phyloP scores from a whole-genome alignment of 2,113 vertebrate genomes.

The Spilogale gracilis region DNA sequence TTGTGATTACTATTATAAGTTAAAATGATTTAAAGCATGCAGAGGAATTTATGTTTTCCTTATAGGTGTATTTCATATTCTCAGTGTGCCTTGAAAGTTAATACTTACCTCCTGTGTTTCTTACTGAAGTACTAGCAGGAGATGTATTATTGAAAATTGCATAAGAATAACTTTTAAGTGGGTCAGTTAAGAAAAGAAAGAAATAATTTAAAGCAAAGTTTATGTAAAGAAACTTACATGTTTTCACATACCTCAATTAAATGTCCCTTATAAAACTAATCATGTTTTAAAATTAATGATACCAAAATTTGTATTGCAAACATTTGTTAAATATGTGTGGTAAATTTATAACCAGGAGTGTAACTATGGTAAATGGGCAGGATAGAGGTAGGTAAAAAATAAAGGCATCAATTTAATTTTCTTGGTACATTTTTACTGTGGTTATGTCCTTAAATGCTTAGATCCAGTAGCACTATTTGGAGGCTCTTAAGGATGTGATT shows the following conservation, averaged over 20 bases:
- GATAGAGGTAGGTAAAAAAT: not conserved
- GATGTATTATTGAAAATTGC: not conserved
- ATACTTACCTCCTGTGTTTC: not conserved
- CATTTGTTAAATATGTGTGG: not conserved
- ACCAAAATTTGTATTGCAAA: not conserved
- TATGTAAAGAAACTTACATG: not conserved
- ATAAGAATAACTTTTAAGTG: not conserved
- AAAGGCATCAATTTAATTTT: not conserved
- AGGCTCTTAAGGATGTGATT: not conserved
- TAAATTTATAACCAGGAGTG: not conserved
- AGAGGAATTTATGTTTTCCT: conserved; percentile 45
- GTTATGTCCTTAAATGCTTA: not conserved
- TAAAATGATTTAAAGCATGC: conserved; percentile 45
- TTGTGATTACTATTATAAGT: conserved; percentile 63
- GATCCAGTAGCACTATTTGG: not conserved
- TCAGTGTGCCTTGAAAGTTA: not conserved
- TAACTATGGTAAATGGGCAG: not conserved
- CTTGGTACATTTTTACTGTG: not conserved
- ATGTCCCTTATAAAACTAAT: not conserved
- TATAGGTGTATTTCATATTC: conserved; percentile 30
- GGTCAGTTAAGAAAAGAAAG: not conserved
- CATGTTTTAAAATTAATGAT: not conserved
- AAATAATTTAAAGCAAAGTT: not conserved
- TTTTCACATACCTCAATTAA: not conserved
- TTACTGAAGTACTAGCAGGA: conserved; percentile 12